Evolutionary conservation across 2,797 vertebrate species (phyloP).

Genomic region (Falco biarmicus): DNA sequence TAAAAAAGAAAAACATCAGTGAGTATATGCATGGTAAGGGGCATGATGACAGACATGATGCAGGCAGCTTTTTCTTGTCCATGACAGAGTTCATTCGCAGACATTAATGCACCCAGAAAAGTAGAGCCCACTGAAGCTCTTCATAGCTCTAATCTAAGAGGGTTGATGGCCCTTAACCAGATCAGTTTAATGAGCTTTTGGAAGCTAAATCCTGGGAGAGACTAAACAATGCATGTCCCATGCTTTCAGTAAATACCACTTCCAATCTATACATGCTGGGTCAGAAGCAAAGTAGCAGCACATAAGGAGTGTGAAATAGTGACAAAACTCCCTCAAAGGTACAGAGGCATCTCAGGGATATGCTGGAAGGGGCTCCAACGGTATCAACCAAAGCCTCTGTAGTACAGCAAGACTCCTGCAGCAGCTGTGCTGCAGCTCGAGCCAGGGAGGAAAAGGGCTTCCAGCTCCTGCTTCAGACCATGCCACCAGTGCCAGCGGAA

Average conservation of each 20-base stretch:
- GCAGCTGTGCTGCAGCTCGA: background rate
- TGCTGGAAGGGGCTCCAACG: background rate
- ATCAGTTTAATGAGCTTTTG: slow-evolving; percentile 64
- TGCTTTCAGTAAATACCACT: background rate
- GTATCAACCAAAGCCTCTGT: background rate
- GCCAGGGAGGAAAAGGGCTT: background rate
- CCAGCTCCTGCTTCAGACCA: background rate
- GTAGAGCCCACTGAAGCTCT: background rate
- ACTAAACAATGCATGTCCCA: background rate
- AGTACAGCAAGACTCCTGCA: background rate
- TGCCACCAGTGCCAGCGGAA: accelerated
- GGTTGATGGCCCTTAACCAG: slow-evolving; percentile 56
- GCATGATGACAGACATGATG: background rate
- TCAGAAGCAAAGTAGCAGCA: background rate
- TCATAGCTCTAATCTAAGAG: slow-evolving; percentile 37
- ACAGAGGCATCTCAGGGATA: background rate
- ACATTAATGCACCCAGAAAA: background rate
- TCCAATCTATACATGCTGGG: background rate
- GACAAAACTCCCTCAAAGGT: background rate
- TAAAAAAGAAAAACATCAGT: background rate
- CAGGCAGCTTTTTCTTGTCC: background rate
- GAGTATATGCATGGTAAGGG: background rate
- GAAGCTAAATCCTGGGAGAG: slow-evolving; percentile 40
- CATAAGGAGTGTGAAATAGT: background rate
- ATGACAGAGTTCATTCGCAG: background rate